A percentile compares a stretch with the other conserved stretches of the same genome.
These are phyloP conservation scores for Nannoperca australis DNA, from an alignment of 2,797 vertebrate species.

Conservation along the genomic window DNA sequence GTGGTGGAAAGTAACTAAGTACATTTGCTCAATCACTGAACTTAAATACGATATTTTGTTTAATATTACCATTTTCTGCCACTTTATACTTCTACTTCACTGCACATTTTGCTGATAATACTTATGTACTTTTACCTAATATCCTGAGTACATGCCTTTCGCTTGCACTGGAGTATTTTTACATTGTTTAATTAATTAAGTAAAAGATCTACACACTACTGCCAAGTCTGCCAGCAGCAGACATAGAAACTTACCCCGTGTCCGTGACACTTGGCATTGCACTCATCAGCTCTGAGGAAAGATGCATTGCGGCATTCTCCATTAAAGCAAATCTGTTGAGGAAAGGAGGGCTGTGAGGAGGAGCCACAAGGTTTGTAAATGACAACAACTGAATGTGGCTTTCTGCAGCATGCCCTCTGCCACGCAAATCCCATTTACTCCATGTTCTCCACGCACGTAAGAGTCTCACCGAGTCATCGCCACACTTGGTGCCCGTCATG, in stretches of 20 bases:
- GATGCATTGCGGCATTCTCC: constrained; percentile 94
- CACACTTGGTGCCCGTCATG: constrained; percentile 96
- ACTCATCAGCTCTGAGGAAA: constrained; percentile 91
- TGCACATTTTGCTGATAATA: constrained; percentile 3
- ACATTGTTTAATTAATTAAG: constrained; percentile 34
- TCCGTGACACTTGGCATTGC: constrained; percentile 91
- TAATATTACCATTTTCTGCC: not conserved
- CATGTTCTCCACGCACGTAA: not conserved
- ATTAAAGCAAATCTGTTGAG: constrained; percentile 93
- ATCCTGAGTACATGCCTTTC: not conserved
- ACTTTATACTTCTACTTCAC: not conserved
- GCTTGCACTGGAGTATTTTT: not conserved
- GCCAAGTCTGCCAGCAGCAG: constrained; percentile 31
- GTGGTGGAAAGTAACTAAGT: not conserved
- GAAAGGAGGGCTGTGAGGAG: constrained; percentile 6
- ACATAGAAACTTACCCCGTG: constrained; percentile 88
- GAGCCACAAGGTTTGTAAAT: not conserved
- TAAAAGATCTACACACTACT: constrained; percentile 24
- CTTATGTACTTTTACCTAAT: not conserved
- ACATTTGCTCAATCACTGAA: not conserved
- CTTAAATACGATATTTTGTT: not conserved
- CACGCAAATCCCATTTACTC: not conserved
- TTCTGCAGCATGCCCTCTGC: not conserved
- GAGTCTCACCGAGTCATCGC: constrained; percentile 88
- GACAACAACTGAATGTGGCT: not conserved